Evolutionary conservation across 2,113 vertebrate species (phyloP), one percentile per base, ranked within the genome.

Genomic region (Bambusicola thoracicus): DNA sequence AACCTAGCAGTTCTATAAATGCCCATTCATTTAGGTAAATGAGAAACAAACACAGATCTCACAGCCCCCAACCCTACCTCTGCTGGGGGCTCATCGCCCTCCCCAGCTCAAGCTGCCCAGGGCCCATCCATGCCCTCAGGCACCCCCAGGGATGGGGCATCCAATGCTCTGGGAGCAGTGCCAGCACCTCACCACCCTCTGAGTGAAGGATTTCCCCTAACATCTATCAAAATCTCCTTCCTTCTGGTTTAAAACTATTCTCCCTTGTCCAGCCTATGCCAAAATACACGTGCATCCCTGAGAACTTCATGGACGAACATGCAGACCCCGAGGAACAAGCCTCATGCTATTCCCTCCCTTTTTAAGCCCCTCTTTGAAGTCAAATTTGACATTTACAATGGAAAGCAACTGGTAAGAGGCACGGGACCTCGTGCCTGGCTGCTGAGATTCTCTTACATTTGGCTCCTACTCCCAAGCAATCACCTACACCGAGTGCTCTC

Each of bases 321-420:
- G 0, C 10, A 36, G 80, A 53, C 24, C 5, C 10, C 0, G 1
- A 49, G 55, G 11, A 11, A 55, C 1, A 6, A 84, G 4, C 11
- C n/a, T 48, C 13, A 34, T 46, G 53, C 49, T 73, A 36, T 61
- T 49, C 29, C 3, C 34, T 19, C 8, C 17, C 48, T 32, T 59
- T 36, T 56, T 9, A n/a, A 13, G 29, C 53, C n/a, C 16, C 5
- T 0, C 14, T 78, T 30, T 22, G 36, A 80, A 84, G 65, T 13
- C 49, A 24, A 41, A 67, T 59, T 27, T 73, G 53, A 83, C 59
- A 21, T 30, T 73, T 53, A 44, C 44, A 78, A 46, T 46, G 34
- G n/a, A 58, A 53, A 75, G 29, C 76, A 77, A 84, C n/a, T 22
- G 17, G 7, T 12, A 21, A 46, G 17, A 1, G 5, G 43, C 36